Conservation (phyloP, 2,888 invertebrate species). For the Chrysopilus asiliformis region DNA sequence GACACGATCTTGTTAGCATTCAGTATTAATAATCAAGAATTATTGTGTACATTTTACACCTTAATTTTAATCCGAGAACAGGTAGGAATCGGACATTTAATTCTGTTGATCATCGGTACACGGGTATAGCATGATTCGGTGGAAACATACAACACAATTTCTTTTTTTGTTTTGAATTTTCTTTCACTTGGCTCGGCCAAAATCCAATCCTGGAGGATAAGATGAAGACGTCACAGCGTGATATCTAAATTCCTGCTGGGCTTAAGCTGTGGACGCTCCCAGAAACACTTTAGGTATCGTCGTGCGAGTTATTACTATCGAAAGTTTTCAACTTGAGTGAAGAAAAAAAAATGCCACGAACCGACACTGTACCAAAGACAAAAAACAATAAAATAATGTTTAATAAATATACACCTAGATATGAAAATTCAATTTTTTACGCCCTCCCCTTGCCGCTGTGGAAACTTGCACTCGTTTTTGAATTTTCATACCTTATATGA, state of each 20-base stretch:
- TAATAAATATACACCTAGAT: not conserved
- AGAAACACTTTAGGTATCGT: constrained; percentile 2
- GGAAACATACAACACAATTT: constrained; percentile 2
- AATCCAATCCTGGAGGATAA: constrained; percentile 9
- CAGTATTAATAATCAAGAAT: constrained; percentile 14
- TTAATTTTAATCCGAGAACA: constrained; percentile 14
- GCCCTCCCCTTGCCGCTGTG: no score
- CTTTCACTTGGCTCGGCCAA: constrained; percentile 4
- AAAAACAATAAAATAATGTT: not conserved
- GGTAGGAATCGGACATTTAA: constrained; percentile 6
- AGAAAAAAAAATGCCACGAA: no score
- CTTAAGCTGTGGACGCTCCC: constrained; percentile 10
- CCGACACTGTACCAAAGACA: not conserved
- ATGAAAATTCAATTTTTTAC: not conserved
- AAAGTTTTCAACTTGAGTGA: not conserved
- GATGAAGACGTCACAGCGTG: constrained; percentile 14
- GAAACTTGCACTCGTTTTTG: no score
- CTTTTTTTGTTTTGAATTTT: not conserved
- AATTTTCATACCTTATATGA: no score
- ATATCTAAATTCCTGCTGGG: constrained; percentile 14
- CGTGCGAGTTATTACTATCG: not conserved
- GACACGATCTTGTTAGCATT: constrained; percentile 14
- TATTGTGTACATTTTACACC: constrained; percentile 16
- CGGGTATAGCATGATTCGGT: constrained; percentile 5
- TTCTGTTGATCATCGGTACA: no score